Evolutionary conservation across 1,140 invertebrate species (phyloP).

Genomic region (Sycophaga agraensis): DNA sequence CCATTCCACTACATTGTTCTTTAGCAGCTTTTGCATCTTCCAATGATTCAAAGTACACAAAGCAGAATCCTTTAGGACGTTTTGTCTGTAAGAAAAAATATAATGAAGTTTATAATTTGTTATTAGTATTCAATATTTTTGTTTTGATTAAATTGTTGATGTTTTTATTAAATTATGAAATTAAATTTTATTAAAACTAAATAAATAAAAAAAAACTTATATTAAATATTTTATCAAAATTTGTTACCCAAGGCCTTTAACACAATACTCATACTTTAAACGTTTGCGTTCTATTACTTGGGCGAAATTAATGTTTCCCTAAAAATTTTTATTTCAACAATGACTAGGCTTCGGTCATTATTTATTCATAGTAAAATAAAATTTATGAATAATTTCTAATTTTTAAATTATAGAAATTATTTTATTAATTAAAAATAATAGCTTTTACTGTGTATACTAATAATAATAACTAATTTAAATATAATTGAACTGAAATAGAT

Average conservation of each 20-base stretch:
- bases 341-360: no score
- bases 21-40: conserved; percentile 93
- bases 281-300: conserved; percentile 52
- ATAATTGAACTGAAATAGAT: no score
- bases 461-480: no score
- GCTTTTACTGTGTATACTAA: no score
- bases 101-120: no score
- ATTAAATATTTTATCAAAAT: conserved; percentile 16
- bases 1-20: conserved; percentile 89
- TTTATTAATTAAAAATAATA: no score
- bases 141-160: neutral
- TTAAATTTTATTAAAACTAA: neutral
- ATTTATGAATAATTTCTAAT: no score
- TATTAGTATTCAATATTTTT: no score
- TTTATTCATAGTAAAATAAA: no score
- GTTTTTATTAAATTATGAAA: neutral
- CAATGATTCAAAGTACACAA: conserved; percentile 89
- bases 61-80: conserved; percentile 93
- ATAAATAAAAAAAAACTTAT: neutral
- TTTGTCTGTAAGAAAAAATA: conserved; percentile 68
- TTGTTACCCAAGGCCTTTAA: conserved; percentile 55
- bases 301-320: conserved; percentile 44
- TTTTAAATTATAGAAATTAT: no score
- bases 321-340: neutral
- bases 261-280: conserved; percentile 38